Conservation (phyloP, 2,113 vertebrate species). For the Ceyx melanurus region DNA sequence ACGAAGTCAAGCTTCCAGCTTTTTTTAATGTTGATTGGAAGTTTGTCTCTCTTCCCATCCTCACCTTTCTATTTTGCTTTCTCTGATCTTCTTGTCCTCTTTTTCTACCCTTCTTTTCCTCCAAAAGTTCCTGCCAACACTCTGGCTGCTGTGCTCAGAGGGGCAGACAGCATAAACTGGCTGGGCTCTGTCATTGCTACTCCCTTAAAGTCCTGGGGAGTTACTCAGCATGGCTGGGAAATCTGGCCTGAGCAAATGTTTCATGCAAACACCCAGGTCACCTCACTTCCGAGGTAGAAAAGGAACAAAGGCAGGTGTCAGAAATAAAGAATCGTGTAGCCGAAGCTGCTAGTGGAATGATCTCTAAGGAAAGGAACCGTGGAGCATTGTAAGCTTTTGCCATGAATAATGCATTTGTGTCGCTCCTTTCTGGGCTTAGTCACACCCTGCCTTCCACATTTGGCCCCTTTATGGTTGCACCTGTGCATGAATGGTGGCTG, state of each 20-base stretch:
- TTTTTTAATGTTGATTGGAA: background rate
- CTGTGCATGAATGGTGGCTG: constrained; percentile 54
- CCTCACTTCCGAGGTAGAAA: background rate
- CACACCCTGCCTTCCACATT: constrained; percentile 64
- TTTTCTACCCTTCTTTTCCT: background rate
- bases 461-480: constrained; percentile 58
- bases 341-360: background rate
- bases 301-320: constrained; percentile 52
- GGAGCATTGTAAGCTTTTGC: constrained; percentile 23
- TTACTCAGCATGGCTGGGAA: background rate
- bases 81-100: background rate
- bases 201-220: background rate
- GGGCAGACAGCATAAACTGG: background rate
- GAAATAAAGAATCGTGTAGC: constrained; percentile 17
- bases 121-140: background rate
- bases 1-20: constrained; percentile 16
- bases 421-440: constrained; percentile 60
- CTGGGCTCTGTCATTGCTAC: background rate
- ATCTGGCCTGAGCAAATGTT: background rate
- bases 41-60: background rate
- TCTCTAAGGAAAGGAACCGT: constrained; percentile 25
- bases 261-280: background rate
- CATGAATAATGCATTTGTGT: constrained; percentile 61
- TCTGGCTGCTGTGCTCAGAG: background rate
- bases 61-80: background rate